These are phyloP conservation scores for Macropus fuliginosus DNA, from an alignment of 2,797 vertebrate genomes.

Conservation along the genomic window DNA sequence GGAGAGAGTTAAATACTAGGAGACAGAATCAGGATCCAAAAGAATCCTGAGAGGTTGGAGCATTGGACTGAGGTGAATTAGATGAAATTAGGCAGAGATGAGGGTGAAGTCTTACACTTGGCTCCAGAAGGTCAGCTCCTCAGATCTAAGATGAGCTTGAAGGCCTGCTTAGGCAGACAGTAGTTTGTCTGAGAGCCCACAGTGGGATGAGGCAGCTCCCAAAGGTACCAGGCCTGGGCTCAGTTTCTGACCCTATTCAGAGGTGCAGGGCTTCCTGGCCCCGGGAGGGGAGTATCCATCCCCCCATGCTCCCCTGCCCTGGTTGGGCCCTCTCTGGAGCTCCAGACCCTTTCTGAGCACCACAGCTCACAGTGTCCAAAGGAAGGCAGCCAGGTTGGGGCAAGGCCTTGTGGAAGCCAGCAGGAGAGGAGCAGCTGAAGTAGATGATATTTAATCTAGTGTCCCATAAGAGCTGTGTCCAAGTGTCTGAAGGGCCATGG, in stretches of 20 bases:
- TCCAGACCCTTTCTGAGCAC: background rate
- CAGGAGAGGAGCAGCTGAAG: background rate
- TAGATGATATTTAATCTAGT: background rate
- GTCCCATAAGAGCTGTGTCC: background rate
- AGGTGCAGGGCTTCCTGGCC: no score
- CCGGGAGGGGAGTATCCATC: no score
- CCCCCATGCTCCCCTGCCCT: background rate
- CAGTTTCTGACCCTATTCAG: background rate
- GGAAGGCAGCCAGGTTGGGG: background rate
- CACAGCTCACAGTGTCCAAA: background rate
- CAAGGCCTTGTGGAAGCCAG: background rate
- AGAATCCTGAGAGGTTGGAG: background rate
- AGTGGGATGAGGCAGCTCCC: no score
- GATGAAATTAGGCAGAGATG: background rate
- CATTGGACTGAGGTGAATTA: rapidly evolving
- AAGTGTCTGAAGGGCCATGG: background rate
- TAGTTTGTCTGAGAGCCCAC: background rate
- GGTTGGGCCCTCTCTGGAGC: no score
- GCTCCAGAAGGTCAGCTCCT: background rate
- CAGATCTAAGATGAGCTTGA: background rate
- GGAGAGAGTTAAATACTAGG: background rate
- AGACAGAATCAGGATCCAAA: background rate
- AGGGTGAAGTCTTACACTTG: background rate
- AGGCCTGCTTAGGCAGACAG: background rate
- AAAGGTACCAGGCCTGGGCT: background rate